Base-by-base conservation (phyloP, 2,888 invertebrate species). In the Aleiodes alternator region DNA sequence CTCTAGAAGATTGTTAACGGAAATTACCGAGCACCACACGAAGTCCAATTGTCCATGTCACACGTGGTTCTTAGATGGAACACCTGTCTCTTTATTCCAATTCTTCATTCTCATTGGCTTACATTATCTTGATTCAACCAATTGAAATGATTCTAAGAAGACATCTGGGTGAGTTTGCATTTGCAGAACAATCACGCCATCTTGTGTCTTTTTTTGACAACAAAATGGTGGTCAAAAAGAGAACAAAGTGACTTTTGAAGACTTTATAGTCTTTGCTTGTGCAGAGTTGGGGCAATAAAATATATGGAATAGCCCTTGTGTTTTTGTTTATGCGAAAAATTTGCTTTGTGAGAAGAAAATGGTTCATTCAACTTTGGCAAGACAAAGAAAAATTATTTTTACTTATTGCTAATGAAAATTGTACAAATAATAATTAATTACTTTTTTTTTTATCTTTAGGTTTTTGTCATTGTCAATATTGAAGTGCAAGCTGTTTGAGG, bases 351-450 rank as follows among this genome's bases (percentile, higher is more conserved):
- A 43, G 43, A 64, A 43, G 55, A 31, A 69, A 56, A 53, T 38
- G 56, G 69, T 69, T 69, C 69, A 56, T 69, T 69, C 69, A 69
- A 69, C 69, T 69, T 69, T 34, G 34, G 14, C 43, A 69, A 56
- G 55, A 53, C 69, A 53, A 53, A 69, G 56, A 56, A 53, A 34
- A 56, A 56, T 69, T 69, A 16, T 48, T 48, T 14, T 1, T 23
- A 64, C 43, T 14, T 9, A 48, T 14, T 43, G 43, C 1, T 64
- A n/a, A 64, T 9, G 16, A 9, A 48, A 8, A 48, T 48, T 43
- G 23, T 6, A 16, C 11, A 11, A 61, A 34, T 7, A 34, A 34
- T 61, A 38, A 8, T 61, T 61, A 14, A 14, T 1, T 38, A 38
- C 2, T n/a, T 38, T 61, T 14, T 61, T 11, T 7, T 9, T 64